Conservation (phyloP, 1,140 invertebrate species). For the Drosophila bocqueti region DNA sequence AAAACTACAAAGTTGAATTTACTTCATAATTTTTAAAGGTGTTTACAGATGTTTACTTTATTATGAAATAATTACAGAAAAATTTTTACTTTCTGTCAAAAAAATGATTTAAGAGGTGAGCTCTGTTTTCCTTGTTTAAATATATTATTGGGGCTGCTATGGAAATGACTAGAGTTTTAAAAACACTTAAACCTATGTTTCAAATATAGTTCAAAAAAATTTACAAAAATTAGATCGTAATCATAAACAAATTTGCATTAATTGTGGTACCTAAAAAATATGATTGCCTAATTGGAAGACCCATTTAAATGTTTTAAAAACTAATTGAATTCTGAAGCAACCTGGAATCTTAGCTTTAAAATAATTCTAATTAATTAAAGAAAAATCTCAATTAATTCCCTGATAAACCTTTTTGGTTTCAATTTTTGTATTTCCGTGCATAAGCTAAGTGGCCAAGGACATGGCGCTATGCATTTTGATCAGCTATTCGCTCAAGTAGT, state of each 20-base stretch:
- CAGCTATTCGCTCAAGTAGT: slow-evolving; percentile 66
- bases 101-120: neutral
- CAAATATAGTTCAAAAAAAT: too few species aligned
- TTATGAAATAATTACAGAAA: fast-evolving
- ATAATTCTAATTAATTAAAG: neutral
- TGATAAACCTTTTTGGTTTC: neutral
- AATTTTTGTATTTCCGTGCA: slow-evolving; percentile 7
- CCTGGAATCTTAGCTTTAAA: neutral
- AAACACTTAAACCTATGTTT: too few species aligned
- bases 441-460: slow-evolving; percentile 29
- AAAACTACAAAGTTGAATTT: neutral
- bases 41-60: neutral
- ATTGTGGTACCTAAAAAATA: neutral
- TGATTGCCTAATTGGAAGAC: neutral
- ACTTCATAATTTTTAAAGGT: neutral
- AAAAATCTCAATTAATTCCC: neutral
- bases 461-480: slow-evolving; percentile 64
- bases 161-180: too few species aligned
- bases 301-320: neutral
- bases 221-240: neutral
- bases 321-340: neutral
- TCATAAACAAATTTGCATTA: neutral
- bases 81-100: neutral
- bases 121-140: neutral
- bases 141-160: neutral